Base-by-base conservation (phyloP, 2,113 vertebrate genomes). In the Triplophysa tibetana region DNA sequence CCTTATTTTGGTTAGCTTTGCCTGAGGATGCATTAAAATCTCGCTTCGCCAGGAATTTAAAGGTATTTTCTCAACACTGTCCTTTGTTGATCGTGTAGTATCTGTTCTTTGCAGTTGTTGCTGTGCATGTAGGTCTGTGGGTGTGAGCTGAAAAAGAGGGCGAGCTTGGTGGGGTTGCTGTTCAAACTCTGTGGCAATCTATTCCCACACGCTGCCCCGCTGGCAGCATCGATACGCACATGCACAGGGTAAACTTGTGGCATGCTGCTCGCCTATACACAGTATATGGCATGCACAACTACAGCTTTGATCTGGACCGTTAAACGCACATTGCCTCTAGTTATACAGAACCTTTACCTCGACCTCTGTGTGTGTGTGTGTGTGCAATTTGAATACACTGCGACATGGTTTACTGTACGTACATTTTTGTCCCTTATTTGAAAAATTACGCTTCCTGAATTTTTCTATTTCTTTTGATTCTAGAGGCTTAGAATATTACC, bases 161-260 rank as follows among this genome's bases (percentile, higher is more conserved):
- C n/a, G 16, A 75, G 72, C 29, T 75, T 75, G 72, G 33, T 75
- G 72, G 72, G 72, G 72, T 62, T 75, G 72, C 38, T 78, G 61
- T 68, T 81, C 83, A 77, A 83, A 52, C 75, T 78, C 78, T 33
- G 50, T 85, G 84, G 66, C 81, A 69, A 80, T 81, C 66, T 81
- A 82, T 84, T 87, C 81, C 85, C 85, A 88, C 85, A 83, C 86
- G 81, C 17, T 50, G 79, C 64, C 81, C 61, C 72, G 1, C 38
- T 21, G 14, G 79, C 66, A 81, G 77, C 75, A 50, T 29, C 24
- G 43, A 26, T 50, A 50, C 23, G n/a, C 33, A 41, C 23, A 58
- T 29, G 29, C 60, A 54, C 54, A 6, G 64, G 63, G 65, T 76
- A 77, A 60, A 26, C 23, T 63, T 56, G 70, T 79, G 77, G 23